Percentiles rank a stretch among this genome's conserved stretches.
Evolutionary conservation across 2,797 vertebrate species (phyloP).

Genomic region (Melanotaenia pygmaea): DNA sequence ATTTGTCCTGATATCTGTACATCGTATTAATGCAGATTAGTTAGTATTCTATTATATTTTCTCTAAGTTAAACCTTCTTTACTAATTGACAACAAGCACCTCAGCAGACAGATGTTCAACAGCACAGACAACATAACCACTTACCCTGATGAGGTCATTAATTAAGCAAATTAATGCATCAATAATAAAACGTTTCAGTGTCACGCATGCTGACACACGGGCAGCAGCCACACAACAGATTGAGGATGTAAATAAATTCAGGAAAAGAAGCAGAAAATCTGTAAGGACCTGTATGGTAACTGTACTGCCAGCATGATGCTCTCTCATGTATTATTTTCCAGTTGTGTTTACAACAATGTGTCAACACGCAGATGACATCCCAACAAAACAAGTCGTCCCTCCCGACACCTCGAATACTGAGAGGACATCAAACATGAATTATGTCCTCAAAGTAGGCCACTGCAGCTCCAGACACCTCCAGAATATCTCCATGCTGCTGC

Average conservation of each 20-base stretch:
- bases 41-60: conserved; percentile 23
- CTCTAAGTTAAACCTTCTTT: conserved; percentile 23
- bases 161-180: conserved; percentile 51
- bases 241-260: conserved; percentile 17
- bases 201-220: conserved; percentile 1
- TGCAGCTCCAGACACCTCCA: conserved; percentile 46
- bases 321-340: conserved; percentile 33
- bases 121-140: conserved; percentile 28
- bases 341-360: conserved; percentile 23
- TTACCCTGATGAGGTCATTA: conserved; percentile 54
- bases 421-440: conserved; percentile 61
- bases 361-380: conserved; percentile 19
- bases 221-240: not conserved
- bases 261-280: not conserved
- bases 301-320: not conserved
- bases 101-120: conserved; percentile 19
- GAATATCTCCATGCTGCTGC: conserved; percentile 14
- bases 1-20: not conserved
- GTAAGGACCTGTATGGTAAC: not conserved
- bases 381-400: conserved; percentile 33
- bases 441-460: conserved; percentile 59
- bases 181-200: conserved; percentile 32
- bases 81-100: conserved; percentile 36
- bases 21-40: not conserved
- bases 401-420: conserved; percentile 19